Base-by-base conservation (phyloP, 2,888 invertebrate species). In the Ctena decussata region DNA sequence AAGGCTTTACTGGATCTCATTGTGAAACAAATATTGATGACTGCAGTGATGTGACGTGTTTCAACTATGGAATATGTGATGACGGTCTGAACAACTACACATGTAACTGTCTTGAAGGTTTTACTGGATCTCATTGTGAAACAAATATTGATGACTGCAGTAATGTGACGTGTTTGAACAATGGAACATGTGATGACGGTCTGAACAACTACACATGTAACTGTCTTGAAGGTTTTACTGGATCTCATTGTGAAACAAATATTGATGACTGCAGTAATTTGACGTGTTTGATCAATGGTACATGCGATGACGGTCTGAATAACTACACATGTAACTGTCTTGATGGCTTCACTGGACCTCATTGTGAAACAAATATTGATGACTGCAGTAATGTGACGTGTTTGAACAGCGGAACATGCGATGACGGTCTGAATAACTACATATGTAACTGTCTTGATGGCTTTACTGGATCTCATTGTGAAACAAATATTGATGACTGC, bases 191-290 rank as follows among this genome's bases (percentile, higher is more conserved):
- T 57, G 1, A 80, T 21, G 49, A 49, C 21, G 5, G 21, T 49
- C 3, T 57, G 80, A 30, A 39, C 49, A 49, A n/a, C n/a, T 49
- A 49, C n/a, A 49, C 49, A 21, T 89, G 88, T 53, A 53, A 65
- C 24, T 89, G 88, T 74, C 0, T n/a, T 18, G n/a, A 70, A 18
- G 86, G 82, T 11, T 89, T 77, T 49, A 80, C 80, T 27, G 88
- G 88, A 12, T 44, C 49, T 11, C 44, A 49, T 15, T 89, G 88
- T 53, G 82, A 30, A 30, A 30, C 3, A 11, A 21, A 60, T 60
- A 60, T 60, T 12, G 60, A 60, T 30, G 60, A 60, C 60, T 60
- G 60, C 18, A 18, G 3, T 3, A 60, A 30, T 30, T 5, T 60
- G 6, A 60, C 27, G 18, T 60, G 60, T 60, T 30, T 6, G 3